Percentiles rank a stretch among this genome's conserved stretches.
Evolutionary conservation across 2,888 invertebrate species (phyloP).

Genomic region (Allophyes oxyacanthae): DNA sequence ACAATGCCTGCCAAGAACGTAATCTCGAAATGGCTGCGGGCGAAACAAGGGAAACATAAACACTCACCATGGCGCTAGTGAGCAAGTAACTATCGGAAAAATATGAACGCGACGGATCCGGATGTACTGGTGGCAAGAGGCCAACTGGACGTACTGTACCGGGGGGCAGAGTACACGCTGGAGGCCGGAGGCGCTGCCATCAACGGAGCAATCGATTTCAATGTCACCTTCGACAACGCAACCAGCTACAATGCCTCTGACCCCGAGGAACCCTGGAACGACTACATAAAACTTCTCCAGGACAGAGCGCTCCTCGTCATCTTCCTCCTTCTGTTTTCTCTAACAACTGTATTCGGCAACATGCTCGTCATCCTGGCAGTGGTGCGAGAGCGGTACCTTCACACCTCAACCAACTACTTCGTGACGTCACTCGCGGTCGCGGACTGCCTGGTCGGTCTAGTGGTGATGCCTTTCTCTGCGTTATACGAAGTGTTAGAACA

Average conservation of each 20-base stretch:
- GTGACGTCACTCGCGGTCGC: conserved; percentile 99
- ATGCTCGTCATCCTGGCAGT: conserved; percentile 98
- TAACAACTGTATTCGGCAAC: conserved; percentile 98
- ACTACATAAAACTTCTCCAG: conserved; percentile 85
- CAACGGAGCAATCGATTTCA: conserved; percentile 76
- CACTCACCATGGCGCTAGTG: conserved; percentile 83
- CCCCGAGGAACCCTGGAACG: conserved; percentile 78
- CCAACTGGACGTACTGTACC: conserved; percentile 77
- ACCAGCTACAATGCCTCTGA: conserved; percentile 72
- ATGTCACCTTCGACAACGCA: conserved; percentile 75
- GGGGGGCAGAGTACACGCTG: conserved; percentile 76
- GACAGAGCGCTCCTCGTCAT: conserved; percentile 94
- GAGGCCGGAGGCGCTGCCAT: conserved; percentile 66
- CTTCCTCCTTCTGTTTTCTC: conserved; percentile 95
- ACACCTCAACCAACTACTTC: conserved; percentile 99
- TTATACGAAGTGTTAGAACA: conserved; percentile 96
- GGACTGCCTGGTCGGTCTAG: conserved; percentile 98
- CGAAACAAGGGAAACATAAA: conserved; percentile 86
- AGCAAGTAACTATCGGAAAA: conserved; percentile 79
- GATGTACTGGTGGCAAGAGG: conserved; percentile 82
- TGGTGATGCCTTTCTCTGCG: conserved; percentile 99
- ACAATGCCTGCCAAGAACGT: conserved; percentile 86
- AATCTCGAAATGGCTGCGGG: conserved; percentile 86
- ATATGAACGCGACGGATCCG: conserved; percentile 83
- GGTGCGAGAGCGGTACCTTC: conserved; percentile 96